phyloP scores from a whole-genome alignment of 2,113 vertebrate species.

The Labrus mixtus region DNA sequence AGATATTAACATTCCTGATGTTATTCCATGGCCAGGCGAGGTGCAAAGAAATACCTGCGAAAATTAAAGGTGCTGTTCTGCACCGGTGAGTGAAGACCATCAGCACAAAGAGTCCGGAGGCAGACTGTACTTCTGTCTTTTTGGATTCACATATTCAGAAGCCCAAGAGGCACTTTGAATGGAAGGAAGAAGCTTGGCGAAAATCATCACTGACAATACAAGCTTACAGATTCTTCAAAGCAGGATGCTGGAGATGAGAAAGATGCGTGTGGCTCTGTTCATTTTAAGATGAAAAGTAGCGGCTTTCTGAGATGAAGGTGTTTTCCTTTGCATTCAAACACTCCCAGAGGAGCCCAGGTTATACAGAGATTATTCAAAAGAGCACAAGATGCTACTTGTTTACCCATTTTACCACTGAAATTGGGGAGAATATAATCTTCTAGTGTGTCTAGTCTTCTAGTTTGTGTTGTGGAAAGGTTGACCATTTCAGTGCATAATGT shows the following conservation, averaged over 20 bases:
- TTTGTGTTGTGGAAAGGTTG: background rate
- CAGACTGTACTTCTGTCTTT: slow-evolving; percentile 28
- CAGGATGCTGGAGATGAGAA: slow-evolving; percentile 14
- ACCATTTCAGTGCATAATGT: background rate
- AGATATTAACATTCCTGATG: slow-evolving; percentile 55
- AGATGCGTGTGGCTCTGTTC: slow-evolving; percentile 7
- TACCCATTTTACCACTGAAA: slow-evolving; percentile 17
- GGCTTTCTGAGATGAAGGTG: slow-evolving; percentile 18
- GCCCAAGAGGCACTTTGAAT: slow-evolving; percentile 16
- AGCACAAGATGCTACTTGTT: slow-evolving; percentile 1
- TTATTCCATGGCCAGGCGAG: slow-evolving; percentile 32
- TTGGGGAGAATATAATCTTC: background rate
- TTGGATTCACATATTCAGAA: slow-evolving; percentile 34
- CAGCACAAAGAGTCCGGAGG: slow-evolving; percentile 28
- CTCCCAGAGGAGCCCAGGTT: slow-evolving; percentile 9
- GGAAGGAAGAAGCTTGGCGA: slow-evolving; percentile 1
- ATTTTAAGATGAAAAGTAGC: slow-evolving; percentile 31
- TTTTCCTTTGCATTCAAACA: background rate
- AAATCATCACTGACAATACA: slow-evolving; percentile 31
- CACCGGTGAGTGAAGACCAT: slow-evolving; percentile 35
- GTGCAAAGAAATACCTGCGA: slow-evolving; percentile 38
- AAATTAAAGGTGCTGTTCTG: slow-evolving; percentile 41
- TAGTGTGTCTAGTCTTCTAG: too few relatives aligned
- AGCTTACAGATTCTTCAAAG: slow-evolving; percentile 21
- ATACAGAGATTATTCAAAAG: slow-evolving; percentile 1